Evolutionary conservation across 53 echinoderm and acorn worm genomes (phyloP).

Genomic region (Apostichopus leukothele): DNA sequence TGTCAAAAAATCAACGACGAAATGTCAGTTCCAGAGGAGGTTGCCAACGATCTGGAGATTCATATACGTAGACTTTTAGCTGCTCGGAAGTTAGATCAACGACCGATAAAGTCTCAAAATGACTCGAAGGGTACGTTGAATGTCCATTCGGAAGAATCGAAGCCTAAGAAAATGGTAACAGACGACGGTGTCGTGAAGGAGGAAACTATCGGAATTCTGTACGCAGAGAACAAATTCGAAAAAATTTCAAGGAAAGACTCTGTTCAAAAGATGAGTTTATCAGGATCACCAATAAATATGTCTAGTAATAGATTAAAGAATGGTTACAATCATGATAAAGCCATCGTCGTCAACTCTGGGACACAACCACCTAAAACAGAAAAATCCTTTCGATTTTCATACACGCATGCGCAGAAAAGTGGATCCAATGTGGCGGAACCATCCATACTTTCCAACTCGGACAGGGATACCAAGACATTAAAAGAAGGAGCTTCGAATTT

Average conservation of each 20-base stretch:
- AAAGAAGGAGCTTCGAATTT: neutral
- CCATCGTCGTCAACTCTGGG: neutral
- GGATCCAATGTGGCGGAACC: neutral
- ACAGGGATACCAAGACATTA: neutral
- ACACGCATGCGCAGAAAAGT: neutral
- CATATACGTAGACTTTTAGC: constrained; percentile 36
- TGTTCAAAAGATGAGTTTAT: neutral
- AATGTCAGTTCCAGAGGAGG: constrained; percentile 4
- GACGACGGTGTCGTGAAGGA: neutral
- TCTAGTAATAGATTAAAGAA: neutral
- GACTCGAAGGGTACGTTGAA: neutral
- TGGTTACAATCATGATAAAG: neutral
- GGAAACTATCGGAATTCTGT: neutral
- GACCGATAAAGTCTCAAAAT: neutral
- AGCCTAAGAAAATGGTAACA: neutral
- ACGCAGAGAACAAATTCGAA: constrained; percentile 15
- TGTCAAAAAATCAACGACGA: constrained; percentile 5
- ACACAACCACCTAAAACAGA: neutral
- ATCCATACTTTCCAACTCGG: neutral
- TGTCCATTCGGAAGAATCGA: neutral
- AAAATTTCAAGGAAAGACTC: neutral
- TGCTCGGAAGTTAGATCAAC: neutral
- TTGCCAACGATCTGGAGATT: neutral
- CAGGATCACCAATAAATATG: constrained; percentile 1
- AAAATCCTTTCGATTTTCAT: constrained; percentile 19